Conservation (phyloP, 2,113 vertebrate species). For the Solenodon paradoxus region DNA sequence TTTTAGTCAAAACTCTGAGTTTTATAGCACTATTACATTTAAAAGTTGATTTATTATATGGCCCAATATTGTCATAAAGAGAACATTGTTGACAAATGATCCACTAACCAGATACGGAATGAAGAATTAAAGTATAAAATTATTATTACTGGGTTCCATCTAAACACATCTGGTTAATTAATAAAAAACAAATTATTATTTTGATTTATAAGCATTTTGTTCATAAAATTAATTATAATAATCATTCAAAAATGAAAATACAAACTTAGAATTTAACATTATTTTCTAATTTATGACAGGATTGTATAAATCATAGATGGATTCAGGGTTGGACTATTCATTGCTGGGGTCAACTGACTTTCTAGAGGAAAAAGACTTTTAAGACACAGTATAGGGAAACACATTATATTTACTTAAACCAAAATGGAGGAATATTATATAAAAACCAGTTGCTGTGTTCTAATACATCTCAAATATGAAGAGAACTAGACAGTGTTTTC, state of each 20-base stretch:
- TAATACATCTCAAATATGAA: not conserved
- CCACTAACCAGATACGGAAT: not conserved
- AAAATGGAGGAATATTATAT: not conserved
- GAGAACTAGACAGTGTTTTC: not conserved
- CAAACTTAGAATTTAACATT: not conserved
- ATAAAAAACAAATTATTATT: not conserved
- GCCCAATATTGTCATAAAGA: not conserved
- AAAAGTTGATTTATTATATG: slow-evolving; percentile 8
- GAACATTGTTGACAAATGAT: not conserved
- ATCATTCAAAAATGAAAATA: not conserved
- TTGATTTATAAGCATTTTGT: not conserved
- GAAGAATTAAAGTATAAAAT: slow-evolving; percentile 5
- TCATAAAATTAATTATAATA: not conserved
- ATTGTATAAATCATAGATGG: too few relatives aligned
- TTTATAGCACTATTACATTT: not conserved
- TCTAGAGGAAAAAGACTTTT: not conserved
- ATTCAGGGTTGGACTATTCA: too few relatives aligned
- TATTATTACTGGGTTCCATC: not conserved
- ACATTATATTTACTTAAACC: not conserved
- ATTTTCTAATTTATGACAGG: slow-evolving; percentile 37
- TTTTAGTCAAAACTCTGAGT: not conserved
- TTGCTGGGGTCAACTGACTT: not conserved
- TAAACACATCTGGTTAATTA: not conserved
- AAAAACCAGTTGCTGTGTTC: not conserved
- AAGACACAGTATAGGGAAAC: not conserved